Evolutionary conservation across 2,113 vertebrate genomes (phyloP), one percentile per base, ranked within the genome.

Genomic region (Sylvilagus bachmani): DNA sequence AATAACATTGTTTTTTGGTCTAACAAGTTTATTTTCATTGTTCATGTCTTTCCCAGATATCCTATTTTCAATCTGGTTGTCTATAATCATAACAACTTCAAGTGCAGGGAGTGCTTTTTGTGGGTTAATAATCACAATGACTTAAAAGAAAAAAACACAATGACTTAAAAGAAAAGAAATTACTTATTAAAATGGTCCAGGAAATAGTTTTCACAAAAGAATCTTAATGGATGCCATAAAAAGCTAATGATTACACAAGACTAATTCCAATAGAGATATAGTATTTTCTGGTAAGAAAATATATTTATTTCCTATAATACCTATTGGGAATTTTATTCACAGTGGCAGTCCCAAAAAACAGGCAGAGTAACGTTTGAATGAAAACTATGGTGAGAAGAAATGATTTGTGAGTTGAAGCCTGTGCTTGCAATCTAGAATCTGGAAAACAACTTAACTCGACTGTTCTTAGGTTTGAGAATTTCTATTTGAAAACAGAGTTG

Each of bases 151-250:
- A 89, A 22, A 2, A 4, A n/a, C 1, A 70, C 29, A 33, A 62
- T 8, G 2, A 8, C 55, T 49, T 62, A 6, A 21, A 55, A 81
- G 91, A 85, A 88, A 89, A 22, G 1, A 86, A 96, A 86, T 78
- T 67, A 61, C 29, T 90, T 90, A 36, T n/a, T 86, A 38, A 81
- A 91, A 71, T 78, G 9, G 3, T 14, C n/a, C 53, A 82, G 29
- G 69, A 82, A 89, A 82, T 55, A 66, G 11, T 86, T 89, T 95
- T 89, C 12, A 61, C 11, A 71, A 94, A 78, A 38, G 6, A 75
- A 86, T 1, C 13, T 66, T 84, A 94, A 90, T 25, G 27, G 58
- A 79, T 51, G 17, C 62, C 62, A 92, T 58, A 74, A 93, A 70
- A 80, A 36, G 11, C 51, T 74, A 93, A 90, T 75, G 78, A 75